Percentiles rank a stretch among this genome's conserved stretches.
Conservation (phyloP, 2,888 invertebrate genomes). For the Xylophagus ater region DNA sequence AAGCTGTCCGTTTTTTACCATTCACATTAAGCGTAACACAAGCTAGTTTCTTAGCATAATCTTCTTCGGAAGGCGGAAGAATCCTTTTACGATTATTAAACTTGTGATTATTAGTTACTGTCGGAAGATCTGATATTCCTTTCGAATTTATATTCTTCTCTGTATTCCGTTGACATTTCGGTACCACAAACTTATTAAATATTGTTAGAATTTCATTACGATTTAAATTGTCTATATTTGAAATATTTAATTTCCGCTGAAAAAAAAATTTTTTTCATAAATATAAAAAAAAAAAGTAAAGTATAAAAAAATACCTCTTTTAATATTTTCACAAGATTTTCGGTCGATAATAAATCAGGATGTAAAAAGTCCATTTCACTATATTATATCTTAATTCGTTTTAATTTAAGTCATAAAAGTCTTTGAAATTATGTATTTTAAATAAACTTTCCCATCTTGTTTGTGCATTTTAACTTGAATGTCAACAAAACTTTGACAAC, state of each 20-base stretch:
- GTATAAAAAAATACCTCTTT: conserved; percentile 20
- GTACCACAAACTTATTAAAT: conserved; percentile 26
- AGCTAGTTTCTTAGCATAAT: conserved; percentile 9
- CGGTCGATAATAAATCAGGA: conserved; percentile 20
- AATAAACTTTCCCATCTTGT: too few relatives aligned
- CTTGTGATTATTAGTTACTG: neutral
- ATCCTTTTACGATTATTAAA: conserved; percentile 9
- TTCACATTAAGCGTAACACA: conserved; percentile 12
- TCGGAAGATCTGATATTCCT: neutral
- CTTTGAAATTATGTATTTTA: too few relatives aligned
- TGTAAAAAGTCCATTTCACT: conserved; percentile 21
- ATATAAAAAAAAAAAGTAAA: neutral
- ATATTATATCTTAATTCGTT: conserved; percentile 10
- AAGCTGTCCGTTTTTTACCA: neutral
- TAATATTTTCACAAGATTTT: conserved; percentile 23
- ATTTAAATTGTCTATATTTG: conserved; percentile 21
- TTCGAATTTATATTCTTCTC: too few relatives aligned
- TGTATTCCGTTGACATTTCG: conserved; percentile 21
- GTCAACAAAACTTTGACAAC: too few relatives aligned
- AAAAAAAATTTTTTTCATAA: too few relatives aligned
- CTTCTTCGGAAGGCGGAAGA: conserved; percentile 6
- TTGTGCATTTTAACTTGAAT: too few relatives aligned
- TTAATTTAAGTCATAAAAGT: too few relatives aligned
- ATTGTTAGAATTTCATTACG: conserved; percentile 22
- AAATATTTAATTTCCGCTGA: conserved; percentile 23